Evolutionary conservation across 2,113 vertebrate species (phyloP).

Genomic region (Sminthopsis crassicaudata): DNA sequence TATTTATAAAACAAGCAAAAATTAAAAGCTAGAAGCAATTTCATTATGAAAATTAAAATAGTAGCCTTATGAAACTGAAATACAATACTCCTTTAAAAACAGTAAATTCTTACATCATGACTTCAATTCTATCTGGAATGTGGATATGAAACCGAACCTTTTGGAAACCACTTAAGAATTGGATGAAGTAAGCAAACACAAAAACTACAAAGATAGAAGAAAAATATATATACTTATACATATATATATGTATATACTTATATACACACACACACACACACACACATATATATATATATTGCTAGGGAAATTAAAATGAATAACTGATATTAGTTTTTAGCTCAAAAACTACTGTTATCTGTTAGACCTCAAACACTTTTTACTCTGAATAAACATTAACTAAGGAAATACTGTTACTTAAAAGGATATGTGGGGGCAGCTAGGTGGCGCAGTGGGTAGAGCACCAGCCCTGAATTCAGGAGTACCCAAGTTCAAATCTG

Average conservation of each 20-base stretch:
- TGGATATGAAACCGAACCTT: constrained; percentile 1
- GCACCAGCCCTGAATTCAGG: too few species aligned
- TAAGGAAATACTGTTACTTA: not conserved
- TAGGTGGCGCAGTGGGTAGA: too few species aligned
- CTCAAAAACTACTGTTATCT: not conserved
- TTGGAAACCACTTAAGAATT: constrained; percentile 24
- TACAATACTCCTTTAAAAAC: too few species aligned
- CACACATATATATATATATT: too few species aligned
- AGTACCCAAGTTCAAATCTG: too few species aligned
- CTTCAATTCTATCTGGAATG: not conserved
- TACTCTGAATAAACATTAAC: not conserved
- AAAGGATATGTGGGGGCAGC: not conserved
- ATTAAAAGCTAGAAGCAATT: constrained; percentile 51
- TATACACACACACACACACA: too few species aligned
- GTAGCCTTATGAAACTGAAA: too few species aligned
- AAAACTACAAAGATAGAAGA: not conserved
- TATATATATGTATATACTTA: too few species aligned
- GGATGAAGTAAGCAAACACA: not conserved
- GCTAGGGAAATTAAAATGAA: not conserved
- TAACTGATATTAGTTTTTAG: not conserved
- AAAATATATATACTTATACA: not conserved
- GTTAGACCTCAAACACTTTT: not conserved
- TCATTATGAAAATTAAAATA: constrained; percentile 6
- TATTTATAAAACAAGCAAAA: not conserved
- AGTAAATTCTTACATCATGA: constrained; percentile 35